Conservation (phyloP, 2,113 vertebrate genomes). For the Astur gentilis region DNA sequence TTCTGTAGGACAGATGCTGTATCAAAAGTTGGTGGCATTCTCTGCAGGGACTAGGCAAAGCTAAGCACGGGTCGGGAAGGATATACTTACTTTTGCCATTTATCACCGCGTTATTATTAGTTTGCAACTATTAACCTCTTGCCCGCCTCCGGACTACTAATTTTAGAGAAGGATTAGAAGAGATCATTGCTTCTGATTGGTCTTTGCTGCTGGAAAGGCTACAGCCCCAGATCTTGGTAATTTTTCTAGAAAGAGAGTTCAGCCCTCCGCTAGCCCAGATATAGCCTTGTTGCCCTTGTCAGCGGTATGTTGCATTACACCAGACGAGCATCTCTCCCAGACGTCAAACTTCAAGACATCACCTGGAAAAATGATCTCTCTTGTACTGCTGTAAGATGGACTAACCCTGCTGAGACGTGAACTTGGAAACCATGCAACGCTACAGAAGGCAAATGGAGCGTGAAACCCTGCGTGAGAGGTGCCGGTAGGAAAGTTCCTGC, state of each 20-base stretch:
- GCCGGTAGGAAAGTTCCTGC: neutral
- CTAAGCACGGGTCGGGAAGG: neutral
- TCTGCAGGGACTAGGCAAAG: neutral
- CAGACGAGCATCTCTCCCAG: neutral
- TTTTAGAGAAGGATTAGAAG: neutral
- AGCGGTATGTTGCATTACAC: too few species aligned
- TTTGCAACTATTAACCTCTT: neutral
- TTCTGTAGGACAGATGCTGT: neutral
- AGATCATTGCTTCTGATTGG: neutral
- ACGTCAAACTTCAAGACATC: neutral
- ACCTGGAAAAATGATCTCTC: neutral
- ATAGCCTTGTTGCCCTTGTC: neutral
- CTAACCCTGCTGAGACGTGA: neutral
- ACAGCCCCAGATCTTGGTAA: neutral
- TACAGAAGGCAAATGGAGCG: neutral
- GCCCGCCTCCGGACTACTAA: neutral
- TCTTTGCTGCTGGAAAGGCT: neutral
- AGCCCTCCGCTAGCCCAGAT: neutral
- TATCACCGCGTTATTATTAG: neutral
- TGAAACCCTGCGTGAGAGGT: neutral
- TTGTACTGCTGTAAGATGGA: neutral
- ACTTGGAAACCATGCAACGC: accelerated
- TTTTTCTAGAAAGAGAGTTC: neutral
- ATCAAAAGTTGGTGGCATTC: neutral
- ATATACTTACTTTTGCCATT: neutral